Percentiles rank a stretch among this genome's conserved stretches.
phyloP scores from a whole-genome alignment of 2,113 vertebrate genomes.

The Hucho hucho region DNA sequence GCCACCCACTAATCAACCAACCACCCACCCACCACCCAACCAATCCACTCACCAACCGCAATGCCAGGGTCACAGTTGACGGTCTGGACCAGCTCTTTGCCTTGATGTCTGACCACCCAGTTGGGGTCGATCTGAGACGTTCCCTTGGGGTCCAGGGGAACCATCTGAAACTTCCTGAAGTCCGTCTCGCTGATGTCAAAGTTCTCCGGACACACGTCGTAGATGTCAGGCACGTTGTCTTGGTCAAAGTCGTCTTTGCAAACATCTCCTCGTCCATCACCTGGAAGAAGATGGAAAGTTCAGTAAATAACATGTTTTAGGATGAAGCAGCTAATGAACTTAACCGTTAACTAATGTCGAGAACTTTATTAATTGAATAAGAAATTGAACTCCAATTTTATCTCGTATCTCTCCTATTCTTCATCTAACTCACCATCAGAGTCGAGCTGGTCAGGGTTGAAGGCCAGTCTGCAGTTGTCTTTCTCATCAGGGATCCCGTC shows the following conservation, averaged over 20 bases:
- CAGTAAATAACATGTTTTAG: neutral
- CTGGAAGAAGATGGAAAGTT: constrained; percentile 58
- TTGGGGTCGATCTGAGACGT: constrained; percentile 98
- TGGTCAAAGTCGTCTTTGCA: constrained; percentile 98
- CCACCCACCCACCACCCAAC: neutral
- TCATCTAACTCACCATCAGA: constrained; percentile 82
- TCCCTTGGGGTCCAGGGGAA: constrained; percentile 96
- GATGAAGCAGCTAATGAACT: neutral
- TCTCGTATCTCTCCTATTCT: too few relatives aligned
- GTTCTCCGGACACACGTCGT: constrained; percentile 97
- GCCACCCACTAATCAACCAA: too few relatives aligned
- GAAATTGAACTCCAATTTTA: too few relatives aligned
- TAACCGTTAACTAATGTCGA: too few relatives aligned
- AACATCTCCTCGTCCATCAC: constrained; percentile 94
- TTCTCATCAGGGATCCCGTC: constrained; percentile 97
- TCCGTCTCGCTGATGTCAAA: constrained; percentile 95
- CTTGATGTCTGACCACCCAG: constrained; percentile 98
- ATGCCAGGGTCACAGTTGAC: constrained; percentile 99
- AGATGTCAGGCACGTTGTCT: constrained; percentile 91
- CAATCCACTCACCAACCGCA: constrained; percentile 84
- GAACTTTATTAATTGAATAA: too few relatives aligned
- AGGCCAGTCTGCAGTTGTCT: constrained; percentile 92
- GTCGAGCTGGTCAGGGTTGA: constrained; percentile 92
- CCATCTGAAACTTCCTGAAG: constrained; percentile 98
- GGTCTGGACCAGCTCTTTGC: constrained; percentile 97